phyloP scores from a whole-genome alignment of 2,113 vertebrate species.

The Blennius ocellaris region DNA sequence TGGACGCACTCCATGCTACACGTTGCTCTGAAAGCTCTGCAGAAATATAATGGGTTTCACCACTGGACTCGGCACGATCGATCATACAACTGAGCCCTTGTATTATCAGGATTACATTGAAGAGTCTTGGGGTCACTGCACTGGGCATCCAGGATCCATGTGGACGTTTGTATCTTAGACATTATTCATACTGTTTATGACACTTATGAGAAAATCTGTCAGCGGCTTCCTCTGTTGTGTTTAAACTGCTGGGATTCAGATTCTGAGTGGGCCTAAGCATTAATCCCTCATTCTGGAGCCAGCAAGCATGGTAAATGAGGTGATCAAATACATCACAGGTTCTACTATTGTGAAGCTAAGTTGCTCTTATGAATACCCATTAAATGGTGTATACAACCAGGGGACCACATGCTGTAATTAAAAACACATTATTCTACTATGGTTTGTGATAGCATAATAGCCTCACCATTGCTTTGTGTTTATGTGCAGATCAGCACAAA shows the following conservation, averaged over 20 bases:
- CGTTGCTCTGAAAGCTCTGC: no score
- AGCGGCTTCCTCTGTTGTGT: background rate
- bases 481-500: constrained; percentile 66
- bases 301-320: constrained; percentile 16
- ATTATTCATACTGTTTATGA: constrained; percentile 35
- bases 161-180: constrained; percentile 25
- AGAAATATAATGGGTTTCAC: no score
- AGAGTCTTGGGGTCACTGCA: constrained; percentile 29
- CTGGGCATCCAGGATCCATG: constrained; percentile 22
- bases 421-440: constrained; percentile 53
- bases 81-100: constrained; percentile 12
- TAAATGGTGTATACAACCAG: constrained; percentile 30
- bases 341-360: constrained; percentile 14
- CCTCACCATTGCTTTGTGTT: constrained; percentile 49
- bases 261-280: background rate
- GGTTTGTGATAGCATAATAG: constrained; percentile 49
- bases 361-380: constrained; percentile 25
- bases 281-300: constrained; percentile 5
- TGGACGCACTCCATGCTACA: background rate
- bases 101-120: constrained; percentile 35
- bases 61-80: constrained; percentile 11
- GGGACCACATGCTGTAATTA: constrained; percentile 56
- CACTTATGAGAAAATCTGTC: constrained; percentile 17
- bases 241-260: constrained; percentile 7
- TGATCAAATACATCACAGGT: constrained; percentile 29